These are phyloP conservation scores for Hypolimnas misippus DNA, from an alignment of 2,888 invertebrate genomes.

Conservation along the genomic window DNA sequence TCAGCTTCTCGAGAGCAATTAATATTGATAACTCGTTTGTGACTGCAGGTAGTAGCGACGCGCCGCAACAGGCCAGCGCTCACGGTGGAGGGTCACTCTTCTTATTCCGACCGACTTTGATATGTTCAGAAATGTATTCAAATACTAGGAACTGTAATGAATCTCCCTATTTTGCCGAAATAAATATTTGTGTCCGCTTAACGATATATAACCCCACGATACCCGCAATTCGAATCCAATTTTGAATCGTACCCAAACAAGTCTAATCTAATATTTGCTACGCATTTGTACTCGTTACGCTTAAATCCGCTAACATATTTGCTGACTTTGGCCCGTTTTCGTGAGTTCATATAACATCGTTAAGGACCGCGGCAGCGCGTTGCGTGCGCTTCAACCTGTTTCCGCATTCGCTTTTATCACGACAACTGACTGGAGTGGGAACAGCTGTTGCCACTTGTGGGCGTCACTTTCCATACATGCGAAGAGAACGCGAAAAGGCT, in stretches of 20 bases:
- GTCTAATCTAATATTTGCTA: neutral
- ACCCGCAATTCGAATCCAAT: neutral
- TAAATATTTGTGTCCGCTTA: neutral
- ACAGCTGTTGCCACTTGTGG: slow-evolving; percentile 9
- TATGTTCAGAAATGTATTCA: neutral
- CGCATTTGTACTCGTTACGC: neutral
- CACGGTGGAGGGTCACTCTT: neutral
- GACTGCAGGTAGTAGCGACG: neutral
- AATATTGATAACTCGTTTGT: slow-evolving; percentile 14
- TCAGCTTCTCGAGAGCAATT: slow-evolving; percentile 4
- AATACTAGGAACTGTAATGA: neutral
- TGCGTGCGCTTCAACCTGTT: neutral
- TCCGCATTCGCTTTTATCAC: slow-evolving; percentile 8
- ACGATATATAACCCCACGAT: neutral
- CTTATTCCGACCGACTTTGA: neutral
- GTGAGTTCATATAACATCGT: neutral
- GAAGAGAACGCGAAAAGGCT: slow-evolving; percentile 7
- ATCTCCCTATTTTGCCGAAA: neutral
- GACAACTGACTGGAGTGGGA: slow-evolving; percentile 15
- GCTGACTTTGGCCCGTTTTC: slow-evolving; percentile 2
- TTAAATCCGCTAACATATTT: neutral
- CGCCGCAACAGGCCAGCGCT: neutral
- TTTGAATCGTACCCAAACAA: neutral
- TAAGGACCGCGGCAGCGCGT: neutral
- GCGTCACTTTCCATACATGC: slow-evolving; percentile 5